Evolutionary conservation across 2,113 vertebrate genomes (phyloP).

Genomic region (Hyperopisus bebe): DNA sequence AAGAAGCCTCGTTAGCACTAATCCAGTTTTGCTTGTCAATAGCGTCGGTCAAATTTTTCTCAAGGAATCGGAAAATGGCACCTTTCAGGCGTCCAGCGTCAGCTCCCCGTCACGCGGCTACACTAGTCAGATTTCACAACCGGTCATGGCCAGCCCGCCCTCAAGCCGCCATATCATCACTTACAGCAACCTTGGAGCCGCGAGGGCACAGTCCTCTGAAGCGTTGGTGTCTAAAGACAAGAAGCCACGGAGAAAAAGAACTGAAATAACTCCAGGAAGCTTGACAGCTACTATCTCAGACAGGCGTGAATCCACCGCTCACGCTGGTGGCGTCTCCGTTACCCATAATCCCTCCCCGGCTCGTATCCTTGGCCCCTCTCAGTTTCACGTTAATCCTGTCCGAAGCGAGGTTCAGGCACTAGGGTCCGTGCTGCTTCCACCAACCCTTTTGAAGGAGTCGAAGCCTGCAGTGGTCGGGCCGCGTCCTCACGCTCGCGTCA

Average conservation of each 20-base stretch:
- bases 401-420: constrained; percentile 36
- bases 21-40: constrained; percentile 77
- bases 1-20: constrained; percentile 59
- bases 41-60: constrained; percentile 79
- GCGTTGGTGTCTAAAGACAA: not conserved
- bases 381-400: constrained; percentile 14
- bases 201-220: not conserved
- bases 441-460: constrained; percentile 31
- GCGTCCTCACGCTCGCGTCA: constrained; percentile 63
- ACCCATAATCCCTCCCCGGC: constrained; percentile 31
- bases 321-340: constrained; percentile 31
- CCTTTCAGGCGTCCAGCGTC: constrained; percentile 60
- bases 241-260: constrained; percentile 14
- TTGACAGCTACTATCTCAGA: not conserved
- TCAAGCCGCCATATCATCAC: constrained; percentile 52
- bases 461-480: constrained; percentile 31
- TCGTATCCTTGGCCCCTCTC: constrained; percentile 25
- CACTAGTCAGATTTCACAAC: constrained; percentile 61
- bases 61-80: constrained; percentile 69
- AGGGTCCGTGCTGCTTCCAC: not conserved
- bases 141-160: constrained; percentile 40
- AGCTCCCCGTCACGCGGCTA: constrained; percentile 59
- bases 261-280: not conserved
- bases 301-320: not conserved
- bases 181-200: constrained; percentile 55